A percentile compares a stretch with the other conserved stretches of the same genome.
Conservation (phyloP, 2,888 invertebrate species). For the Crematogaster levior region DNA sequence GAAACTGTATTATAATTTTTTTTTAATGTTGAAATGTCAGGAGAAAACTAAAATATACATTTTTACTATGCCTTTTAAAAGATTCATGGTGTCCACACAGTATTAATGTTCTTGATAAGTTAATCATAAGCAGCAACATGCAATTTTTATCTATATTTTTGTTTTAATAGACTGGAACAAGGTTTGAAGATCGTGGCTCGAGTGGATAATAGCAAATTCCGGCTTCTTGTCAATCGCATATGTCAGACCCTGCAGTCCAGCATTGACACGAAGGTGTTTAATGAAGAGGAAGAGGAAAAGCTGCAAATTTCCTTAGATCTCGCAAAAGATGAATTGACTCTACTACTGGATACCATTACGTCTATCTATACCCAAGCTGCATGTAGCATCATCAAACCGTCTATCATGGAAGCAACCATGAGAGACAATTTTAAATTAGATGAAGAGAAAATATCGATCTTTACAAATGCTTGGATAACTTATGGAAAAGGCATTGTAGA, state of each 20-base stretch:
- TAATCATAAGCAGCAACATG: neutral
- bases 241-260: constrained; percentile 77
- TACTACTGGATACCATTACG: constrained; percentile 76
- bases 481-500: constrained; percentile 80
- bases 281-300: constrained; percentile 79
- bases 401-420: constrained; percentile 76
- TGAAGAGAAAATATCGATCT: constrained; percentile 78
- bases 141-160: constrained; percentile 11
- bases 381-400: constrained; percentile 76
- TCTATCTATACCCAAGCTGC: constrained; percentile 79
- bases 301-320: constrained; percentile 77
- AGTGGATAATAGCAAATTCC: constrained; percentile 80
- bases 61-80: neutral
- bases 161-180: constrained; percentile 72
- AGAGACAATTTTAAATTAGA: constrained; percentile 76
- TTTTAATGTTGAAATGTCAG: no score
- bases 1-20: no score
- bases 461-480: constrained; percentile 79
- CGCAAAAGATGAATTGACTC: constrained; percentile 73
- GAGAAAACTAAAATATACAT: no score
- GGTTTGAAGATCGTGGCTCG: constrained; percentile 76
- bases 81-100: neutral
- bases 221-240: constrained; percentile 78
- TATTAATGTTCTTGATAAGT: neutral
- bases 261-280: constrained; percentile 75